phyloP scores from a whole-genome alignment of 2,888 invertebrate species.

The Ormia ochracea region DNA sequence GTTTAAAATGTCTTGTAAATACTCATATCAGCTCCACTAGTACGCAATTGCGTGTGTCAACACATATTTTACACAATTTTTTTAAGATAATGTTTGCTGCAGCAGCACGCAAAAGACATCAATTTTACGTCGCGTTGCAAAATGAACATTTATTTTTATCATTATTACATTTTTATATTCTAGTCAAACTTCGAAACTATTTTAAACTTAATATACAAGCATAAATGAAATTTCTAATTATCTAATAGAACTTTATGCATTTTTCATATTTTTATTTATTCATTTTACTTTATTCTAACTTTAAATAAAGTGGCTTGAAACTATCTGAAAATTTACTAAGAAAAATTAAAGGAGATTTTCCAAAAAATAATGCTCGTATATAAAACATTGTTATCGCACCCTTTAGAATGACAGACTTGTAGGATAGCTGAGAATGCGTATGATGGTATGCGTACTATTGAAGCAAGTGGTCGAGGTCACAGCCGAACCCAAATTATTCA shows the following conservation, averaged over 20 bases:
- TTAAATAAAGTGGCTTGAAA: no score
- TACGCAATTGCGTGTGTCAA: not conserved
- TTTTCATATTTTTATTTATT: no score
- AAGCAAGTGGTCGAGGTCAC: no score
- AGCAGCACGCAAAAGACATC: not conserved
- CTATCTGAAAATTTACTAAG: no score
- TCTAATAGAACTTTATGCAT: not conserved
- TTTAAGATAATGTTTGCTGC: not conserved
- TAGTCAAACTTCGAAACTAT: not conserved
- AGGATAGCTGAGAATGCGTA: no score
- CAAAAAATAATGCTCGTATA: no score
- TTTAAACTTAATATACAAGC: not conserved
- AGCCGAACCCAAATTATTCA: no score
- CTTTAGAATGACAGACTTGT: no score
- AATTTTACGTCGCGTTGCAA: slow-evolving; percentile 16
- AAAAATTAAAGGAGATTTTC: no score
- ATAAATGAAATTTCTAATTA: not conserved
- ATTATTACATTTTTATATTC: not conserved
- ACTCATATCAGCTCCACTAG: not conserved
- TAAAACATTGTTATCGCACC: no score
- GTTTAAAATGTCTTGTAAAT: not conserved
- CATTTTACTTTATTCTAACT: no score
- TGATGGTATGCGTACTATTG: no score
- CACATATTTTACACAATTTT: slow-evolving; percentile 15
- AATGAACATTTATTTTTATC: not conserved